Evolutionary conservation across 2,113 vertebrate species (phyloP).

Genomic region (Mormoops blainvillei): DNA sequence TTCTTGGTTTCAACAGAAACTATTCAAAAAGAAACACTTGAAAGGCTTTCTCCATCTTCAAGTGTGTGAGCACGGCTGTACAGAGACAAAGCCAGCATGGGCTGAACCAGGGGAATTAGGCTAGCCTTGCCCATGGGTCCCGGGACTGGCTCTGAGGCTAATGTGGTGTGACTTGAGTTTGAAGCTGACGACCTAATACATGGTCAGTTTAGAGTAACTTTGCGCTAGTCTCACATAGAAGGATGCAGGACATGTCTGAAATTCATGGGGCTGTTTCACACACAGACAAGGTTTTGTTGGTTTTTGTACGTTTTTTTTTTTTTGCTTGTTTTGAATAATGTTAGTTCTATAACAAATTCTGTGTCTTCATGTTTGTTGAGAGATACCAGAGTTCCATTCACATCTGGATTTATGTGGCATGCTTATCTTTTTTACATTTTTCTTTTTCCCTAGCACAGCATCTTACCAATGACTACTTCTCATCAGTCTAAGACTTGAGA

Average conservation of each 20-base stretch:
- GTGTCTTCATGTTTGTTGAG: background rate
- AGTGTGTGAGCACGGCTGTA: background rate
- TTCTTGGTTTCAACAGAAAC: constrained; percentile 16
- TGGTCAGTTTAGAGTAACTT: background rate
- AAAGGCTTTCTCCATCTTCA: background rate
- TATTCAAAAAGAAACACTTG: constrained; percentile 16
- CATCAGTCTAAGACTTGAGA: background rate
- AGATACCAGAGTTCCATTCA: background rate
- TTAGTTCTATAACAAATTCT: background rate
- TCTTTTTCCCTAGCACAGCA: background rate
- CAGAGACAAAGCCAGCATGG: background rate
- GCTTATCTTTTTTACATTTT: background rate
- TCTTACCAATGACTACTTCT: background rate
- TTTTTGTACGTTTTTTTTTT: background rate
- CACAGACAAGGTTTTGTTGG: background rate
- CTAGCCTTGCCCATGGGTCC: background rate
- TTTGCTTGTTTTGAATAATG: background rate
- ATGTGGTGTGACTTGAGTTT: background rate
- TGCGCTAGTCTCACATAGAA: background rate
- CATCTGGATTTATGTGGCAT: background rate
- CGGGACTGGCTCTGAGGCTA: background rate
- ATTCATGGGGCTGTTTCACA: background rate
- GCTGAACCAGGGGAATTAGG: background rate
- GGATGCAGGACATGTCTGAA: background rate
- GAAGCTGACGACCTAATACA: background rate